Percentiles rank a stretch among this genome's conserved stretches.
These are phyloP conservation scores for Elysia chlorotica DNA, from an alignment of 1,140 invertebrate species.

Conservation along the genomic window DNA sequence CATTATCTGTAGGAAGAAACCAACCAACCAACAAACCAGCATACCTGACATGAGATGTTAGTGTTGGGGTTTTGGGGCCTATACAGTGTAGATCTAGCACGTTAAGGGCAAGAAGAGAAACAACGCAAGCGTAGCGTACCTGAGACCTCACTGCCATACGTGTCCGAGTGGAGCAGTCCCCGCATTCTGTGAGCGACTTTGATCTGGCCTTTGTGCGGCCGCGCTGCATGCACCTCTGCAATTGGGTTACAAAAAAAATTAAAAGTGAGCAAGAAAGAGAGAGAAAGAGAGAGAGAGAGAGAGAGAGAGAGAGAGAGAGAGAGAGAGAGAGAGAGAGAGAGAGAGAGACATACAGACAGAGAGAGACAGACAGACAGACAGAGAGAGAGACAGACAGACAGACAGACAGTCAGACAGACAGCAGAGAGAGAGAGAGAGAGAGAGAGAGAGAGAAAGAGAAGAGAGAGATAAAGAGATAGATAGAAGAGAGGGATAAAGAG, in stretches of 20 bases:
- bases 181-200: slow-evolving; percentile 70
- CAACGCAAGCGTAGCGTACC: slow-evolving; percentile 56
- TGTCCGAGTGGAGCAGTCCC: slow-evolving; percentile 72
- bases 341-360: not conserved
- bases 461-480: not conserved
- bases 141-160: slow-evolving; percentile 74
- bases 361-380: not conserved
- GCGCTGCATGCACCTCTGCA: slow-evolving; percentile 71
- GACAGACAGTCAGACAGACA: too few relatives aligned
- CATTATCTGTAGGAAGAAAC: too few relatives aligned
- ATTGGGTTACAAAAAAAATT: not conserved
- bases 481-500: not conserved
- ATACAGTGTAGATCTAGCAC: too few relatives aligned
- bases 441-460: not conserved
- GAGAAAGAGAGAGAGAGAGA: not conserved
- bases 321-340: not conserved
- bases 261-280: not conserved
- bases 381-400: not conserved
- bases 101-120: too few relatives aligned
- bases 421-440: not conserved
- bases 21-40: too few relatives aligned
- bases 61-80: too few relatives aligned
- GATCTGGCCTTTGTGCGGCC: slow-evolving; percentile 74
- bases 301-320: not conserved
- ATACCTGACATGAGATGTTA: too few relatives aligned